Base-by-base conservation (phyloP, 2,888 invertebrate species). In the Xanthorhoe spadicearia region DNA sequence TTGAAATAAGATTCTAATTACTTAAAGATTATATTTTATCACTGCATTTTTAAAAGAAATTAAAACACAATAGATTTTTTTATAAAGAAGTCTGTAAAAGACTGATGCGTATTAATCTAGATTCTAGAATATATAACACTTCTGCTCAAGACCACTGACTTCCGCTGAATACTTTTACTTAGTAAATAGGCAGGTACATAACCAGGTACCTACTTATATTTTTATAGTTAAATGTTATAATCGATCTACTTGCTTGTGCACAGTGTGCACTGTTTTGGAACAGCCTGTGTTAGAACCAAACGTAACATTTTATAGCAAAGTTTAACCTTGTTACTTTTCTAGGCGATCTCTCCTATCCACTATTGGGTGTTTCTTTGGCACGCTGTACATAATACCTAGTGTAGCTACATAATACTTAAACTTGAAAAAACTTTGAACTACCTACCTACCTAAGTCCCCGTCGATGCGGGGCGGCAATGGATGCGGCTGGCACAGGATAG, bases 251-350 rank as follows among this genome's bases (percentile, higher is more conserved):
- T 58, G 52, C 57, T 18, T 53, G 57, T 58, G 52, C 57, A 58
- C 48, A 18, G 63, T 18, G 57, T 58, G 52, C 57, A 58, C 48
- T 32, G 63, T 18, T 52, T 61, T 51, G 61, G 53, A 72, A 74
- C 69, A 74, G 61, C 70, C 71, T 66, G 73, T 66, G 55, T 55
- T 62, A 59, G 35, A 66, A 54, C 49, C 48, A 19, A 32, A 9
- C 58, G 15, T 43, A 57, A 59, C 62, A 48, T 59, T 72, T 66
- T 72, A 72, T 72, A 72, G 43, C 19, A 18, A 63, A 7, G 55
- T 32, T 52, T 62, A 69, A 64, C 69, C 71, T 72, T 68, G 71
- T 63, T 58, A n/a, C 10, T 53, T 64, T 58, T 58, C 49, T 64
- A 58, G 17, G 17, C 50, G 28, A 58, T 59, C 58, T 59, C 19